Conservation (phyloP, 2,888 invertebrate species). For the Teleogryllus oceanicus region DNA sequence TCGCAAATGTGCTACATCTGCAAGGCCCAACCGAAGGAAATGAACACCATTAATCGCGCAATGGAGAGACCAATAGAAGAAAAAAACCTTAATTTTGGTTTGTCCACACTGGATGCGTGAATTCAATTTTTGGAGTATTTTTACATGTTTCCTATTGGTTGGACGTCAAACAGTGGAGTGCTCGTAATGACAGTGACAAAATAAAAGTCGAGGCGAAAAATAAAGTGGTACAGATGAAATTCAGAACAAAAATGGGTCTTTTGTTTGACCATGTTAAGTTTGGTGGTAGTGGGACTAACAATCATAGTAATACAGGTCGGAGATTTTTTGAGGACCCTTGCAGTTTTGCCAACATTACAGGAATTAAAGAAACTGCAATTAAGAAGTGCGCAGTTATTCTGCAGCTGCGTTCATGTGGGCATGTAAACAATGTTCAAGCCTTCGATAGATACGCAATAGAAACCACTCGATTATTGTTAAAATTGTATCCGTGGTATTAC, state of each 20-base stretch:
- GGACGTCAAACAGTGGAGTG: not conserved
- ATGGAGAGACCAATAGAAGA: not conserved
- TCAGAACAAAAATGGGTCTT: not conserved
- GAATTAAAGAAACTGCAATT: no score
- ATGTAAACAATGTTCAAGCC: no score
- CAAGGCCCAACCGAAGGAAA: no score
- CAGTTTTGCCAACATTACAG: no score
- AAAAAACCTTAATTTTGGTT: not conserved
- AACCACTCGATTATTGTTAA: no score
- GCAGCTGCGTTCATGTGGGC: no score
- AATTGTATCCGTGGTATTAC: no score
- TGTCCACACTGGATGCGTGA: not conserved
- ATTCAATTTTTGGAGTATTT: not conserved
- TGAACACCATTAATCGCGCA: not conserved
- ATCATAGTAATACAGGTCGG: not conserved
- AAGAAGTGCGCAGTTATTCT: no score
- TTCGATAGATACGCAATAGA: no score
- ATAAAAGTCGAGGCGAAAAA: not conserved
- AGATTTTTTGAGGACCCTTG: not conserved
- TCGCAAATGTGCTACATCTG: no score
- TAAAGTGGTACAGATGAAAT: not conserved
- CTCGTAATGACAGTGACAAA: not conserved
- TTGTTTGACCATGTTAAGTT: not conserved
- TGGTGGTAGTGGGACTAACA: not conserved
- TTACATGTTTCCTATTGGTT: not conserved